Percentiles rank a stretch among this genome's conserved stretches.
Conservation (phyloP, 2,888 invertebrate genomes). For the Drosophila atroscutellata region DNA sequence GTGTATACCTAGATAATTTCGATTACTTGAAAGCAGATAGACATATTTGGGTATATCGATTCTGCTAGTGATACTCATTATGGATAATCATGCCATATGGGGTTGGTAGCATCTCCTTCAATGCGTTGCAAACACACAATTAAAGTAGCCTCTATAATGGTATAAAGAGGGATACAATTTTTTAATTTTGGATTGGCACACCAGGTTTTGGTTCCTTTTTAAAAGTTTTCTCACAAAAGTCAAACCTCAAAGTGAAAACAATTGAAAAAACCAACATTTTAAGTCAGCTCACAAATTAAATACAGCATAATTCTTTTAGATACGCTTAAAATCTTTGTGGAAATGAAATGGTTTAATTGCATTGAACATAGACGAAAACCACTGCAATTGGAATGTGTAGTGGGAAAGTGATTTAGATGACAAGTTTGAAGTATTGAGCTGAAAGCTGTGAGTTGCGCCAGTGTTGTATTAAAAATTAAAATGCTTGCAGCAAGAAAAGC, state of each 20-base stretch:
- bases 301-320: background rate
- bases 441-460: background rate
- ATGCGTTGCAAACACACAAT: too few relatives aligned
- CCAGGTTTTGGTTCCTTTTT: background rate
- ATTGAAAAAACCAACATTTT: background rate
- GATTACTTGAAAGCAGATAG: background rate
- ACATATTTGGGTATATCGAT: background rate
- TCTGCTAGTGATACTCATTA: background rate
- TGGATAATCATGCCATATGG: too few relatives aligned
- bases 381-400: slow-evolving; percentile 12
- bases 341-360: background rate
- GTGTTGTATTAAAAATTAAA: slow-evolving; percentile 65
- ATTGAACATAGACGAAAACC: background rate
- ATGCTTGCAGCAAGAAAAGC: slow-evolving; percentile 37
- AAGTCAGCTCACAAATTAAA: background rate
- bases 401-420: slow-evolving; percentile 29
- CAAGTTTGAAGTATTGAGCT: slow-evolving; percentile 1
- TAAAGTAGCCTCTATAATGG: too few relatives aligned
- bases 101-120: too few relatives aligned
- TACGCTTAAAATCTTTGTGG: background rate
- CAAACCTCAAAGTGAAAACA: background rate
- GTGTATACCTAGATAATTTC: background rate
- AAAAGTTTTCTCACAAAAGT: background rate
- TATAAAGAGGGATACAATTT: background rate
- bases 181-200: background rate